These are phyloP conservation scores for Cheilosia soror DNA, from an alignment of 2,888 invertebrate genomes.

Conservation along the genomic window DNA sequence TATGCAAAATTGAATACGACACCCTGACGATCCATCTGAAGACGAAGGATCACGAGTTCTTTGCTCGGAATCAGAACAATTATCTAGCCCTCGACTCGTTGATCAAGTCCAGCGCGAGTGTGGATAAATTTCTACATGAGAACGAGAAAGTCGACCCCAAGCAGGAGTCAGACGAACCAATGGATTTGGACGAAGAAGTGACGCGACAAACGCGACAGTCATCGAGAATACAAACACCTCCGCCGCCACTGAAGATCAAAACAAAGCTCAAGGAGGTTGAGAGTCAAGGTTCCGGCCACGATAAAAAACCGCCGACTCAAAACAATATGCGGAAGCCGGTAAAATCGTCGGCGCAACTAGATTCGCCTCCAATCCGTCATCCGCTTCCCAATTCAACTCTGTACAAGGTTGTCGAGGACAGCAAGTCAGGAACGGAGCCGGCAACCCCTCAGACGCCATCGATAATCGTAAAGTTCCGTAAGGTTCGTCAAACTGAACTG, in stretches of 20 bases:
- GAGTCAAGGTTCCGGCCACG: slow-evolving; percentile 53
- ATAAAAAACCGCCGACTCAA: slow-evolving; percentile 58
- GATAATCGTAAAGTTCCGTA: slow-evolving; percentile 90
- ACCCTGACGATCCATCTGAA: slow-evolving; percentile 89
- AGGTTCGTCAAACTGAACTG: slow-evolving; percentile 89
- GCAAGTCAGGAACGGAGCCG: slow-evolving; percentile 76
- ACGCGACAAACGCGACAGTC: slow-evolving; percentile 66
- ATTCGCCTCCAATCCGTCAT: slow-evolving; percentile 82
- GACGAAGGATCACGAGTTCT: slow-evolving; percentile 89
- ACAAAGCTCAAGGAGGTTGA: slow-evolving; percentile 76
- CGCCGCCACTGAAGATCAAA: slow-evolving; percentile 63
- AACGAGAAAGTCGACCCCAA: slow-evolving; percentile 84
- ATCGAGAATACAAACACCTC: slow-evolving; percentile 61
- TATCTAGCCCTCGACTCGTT: slow-evolving; percentile 90
- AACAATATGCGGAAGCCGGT: slow-evolving; percentile 39
- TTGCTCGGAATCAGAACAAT: slow-evolving; percentile 90
- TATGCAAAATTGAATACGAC: slow-evolving; percentile 90
- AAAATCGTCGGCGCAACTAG: slow-evolving; percentile 45
- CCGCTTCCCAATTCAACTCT: slow-evolving; percentile 82
- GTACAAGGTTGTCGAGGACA: slow-evolving; percentile 81
- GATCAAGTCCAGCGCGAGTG: slow-evolving; percentile 88
- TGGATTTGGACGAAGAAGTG: slow-evolving; percentile 80
- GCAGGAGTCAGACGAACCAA: slow-evolving; percentile 83
- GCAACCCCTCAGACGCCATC: slow-evolving; percentile 80
- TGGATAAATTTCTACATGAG: slow-evolving; percentile 88